Percentiles rank a stretch among this genome's conserved stretches.
Evolutionary conservation across 2,888 invertebrate genomes (phyloP).

Genomic region (Dryadula phaetusa): DNA sequence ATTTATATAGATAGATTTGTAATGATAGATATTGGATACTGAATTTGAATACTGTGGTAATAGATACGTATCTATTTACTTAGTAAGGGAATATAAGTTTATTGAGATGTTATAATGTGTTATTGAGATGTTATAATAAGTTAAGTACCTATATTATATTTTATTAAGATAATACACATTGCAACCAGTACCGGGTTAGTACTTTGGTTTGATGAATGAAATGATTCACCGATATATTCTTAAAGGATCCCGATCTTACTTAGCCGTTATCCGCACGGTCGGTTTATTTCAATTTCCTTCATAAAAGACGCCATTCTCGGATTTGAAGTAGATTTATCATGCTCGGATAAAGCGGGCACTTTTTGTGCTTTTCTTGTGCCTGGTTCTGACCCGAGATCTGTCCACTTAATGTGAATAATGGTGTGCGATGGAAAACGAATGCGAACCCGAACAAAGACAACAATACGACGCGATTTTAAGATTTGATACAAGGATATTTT

Average conservation of each 20-base stretch:
- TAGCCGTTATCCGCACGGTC: conserved; percentile 84
- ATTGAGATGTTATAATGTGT: too few relatives aligned
- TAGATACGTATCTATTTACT: too few relatives aligned
- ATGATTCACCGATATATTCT: conserved; percentile 82
- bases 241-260: conserved; percentile 83
- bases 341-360: conserved; percentile 85
- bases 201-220: conserved; percentile 73
- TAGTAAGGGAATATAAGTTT: background rate
- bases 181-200: conserved; percentile 24
- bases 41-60: too few relatives aligned
- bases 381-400: conserved; percentile 85
- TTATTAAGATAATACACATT: conserved; percentile 16
- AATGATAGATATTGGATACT: too few relatives aligned
- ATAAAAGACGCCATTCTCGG: conserved; percentile 85
- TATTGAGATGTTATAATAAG: too few relatives aligned
- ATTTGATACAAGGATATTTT: conserved; percentile 79
- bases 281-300: conserved; percentile 85
- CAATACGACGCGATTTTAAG: conserved; percentile 81
- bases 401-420: conserved; percentile 85
- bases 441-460: conserved; percentile 81
- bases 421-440: conserved; percentile 84
- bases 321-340: conserved; percentile 85
- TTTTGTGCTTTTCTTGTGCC: conserved; percentile 84
- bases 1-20: too few relatives aligned
- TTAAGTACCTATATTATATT: background rate